Percentiles rank a stretch among this genome's conserved stretches.
phyloP scores from a whole-genome alignment of 2,113 vertebrate species.

The Megaceryle maxima region DNA sequence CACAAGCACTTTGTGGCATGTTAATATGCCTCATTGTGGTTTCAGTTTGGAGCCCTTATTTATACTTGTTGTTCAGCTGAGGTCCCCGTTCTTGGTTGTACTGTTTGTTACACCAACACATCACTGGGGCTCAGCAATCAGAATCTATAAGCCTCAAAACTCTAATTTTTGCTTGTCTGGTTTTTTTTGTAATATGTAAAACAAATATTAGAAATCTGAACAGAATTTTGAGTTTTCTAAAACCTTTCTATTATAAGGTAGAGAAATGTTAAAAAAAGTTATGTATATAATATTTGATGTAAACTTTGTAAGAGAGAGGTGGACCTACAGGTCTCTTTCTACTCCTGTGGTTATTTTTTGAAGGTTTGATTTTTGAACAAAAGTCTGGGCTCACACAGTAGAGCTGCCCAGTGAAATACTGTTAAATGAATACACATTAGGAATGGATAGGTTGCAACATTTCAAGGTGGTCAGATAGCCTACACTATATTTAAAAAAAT shows the following conservation, averaged over 20 bases:
- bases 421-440: not conserved
- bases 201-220: not conserved
- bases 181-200: not conserved
- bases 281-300: not conserved
- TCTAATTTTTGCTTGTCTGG: not conserved
- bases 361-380: not conserved
- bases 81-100: fast-evolving
- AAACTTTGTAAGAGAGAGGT: not conserved
- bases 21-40: not conserved
- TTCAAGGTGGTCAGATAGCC: not conserved
- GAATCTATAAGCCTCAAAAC: not conserved
- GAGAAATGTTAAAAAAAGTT: not conserved
- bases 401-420: not conserved
- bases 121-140: not conserved
- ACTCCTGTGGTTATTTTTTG: not conserved
- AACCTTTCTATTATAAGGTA: not conserved
- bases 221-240: not conserved
- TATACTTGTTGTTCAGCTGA: not conserved
- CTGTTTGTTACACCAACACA: not conserved
- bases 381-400: not conserved
- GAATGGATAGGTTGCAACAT: not conserved
- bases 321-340: not conserved
- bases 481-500: not conserved
- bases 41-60: not conserved
- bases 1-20: not conserved